Evolutionary conservation across 2,888 invertebrate species (phyloP).

Genomic region (Protophormia terraenovae): DNA sequence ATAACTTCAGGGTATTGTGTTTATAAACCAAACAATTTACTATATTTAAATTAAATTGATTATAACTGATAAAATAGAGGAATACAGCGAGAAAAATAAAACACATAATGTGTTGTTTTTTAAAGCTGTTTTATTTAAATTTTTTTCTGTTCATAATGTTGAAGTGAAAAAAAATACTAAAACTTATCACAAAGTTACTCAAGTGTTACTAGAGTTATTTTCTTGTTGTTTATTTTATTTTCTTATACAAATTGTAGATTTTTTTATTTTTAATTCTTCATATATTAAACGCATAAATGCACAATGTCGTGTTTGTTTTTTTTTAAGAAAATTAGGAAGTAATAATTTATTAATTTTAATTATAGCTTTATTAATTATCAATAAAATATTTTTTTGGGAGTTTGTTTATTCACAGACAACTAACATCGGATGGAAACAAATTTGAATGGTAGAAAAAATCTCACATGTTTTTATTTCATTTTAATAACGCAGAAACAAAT

Average conservation of each 20-base stretch:
- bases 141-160: neutral
- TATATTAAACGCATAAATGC: neutral
- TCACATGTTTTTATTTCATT: too few species aligned
- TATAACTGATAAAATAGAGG: conserved; percentile 4
- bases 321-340: conserved; percentile 53
- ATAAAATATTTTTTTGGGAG: neutral
- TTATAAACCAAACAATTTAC: conserved; percentile 41
- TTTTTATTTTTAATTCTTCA: conserved; percentile 1
- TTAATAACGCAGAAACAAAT: too few species aligned
- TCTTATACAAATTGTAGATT: conserved; percentile 2
- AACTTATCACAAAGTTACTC: conserved; percentile 35
- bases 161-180: neutral
- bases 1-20: conserved; percentile 49
- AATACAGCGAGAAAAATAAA: neutral
- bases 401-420: neutral
- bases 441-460: neutral
- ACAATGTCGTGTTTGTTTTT: neutral
- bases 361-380: conserved; percentile 2
- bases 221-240: neutral
- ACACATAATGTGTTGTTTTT: neutral
- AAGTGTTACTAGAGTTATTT: conserved; percentile 28
- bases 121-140: neutral
- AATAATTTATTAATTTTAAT: conserved; percentile 23
- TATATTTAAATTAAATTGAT: conserved; percentile 46
- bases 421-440: neutral